Evolutionary conservation across 2,888 invertebrate genomes (phyloP).

Genomic region (Ctena decussata): DNA sequence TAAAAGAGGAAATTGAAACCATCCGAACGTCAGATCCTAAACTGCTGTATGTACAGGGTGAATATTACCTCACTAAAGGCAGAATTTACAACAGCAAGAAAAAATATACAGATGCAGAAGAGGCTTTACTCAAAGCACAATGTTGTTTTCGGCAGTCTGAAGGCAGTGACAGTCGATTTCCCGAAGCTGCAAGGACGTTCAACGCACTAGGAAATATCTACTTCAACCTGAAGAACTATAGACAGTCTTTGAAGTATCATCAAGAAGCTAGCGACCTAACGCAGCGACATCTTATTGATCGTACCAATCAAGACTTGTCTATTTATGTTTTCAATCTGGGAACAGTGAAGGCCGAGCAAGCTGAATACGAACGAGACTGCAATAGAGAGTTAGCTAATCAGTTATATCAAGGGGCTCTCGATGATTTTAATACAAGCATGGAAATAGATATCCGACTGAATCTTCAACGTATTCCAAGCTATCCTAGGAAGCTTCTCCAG

Average conservation of each 20-base stretch:
- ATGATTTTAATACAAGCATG: conserved; percentile 12
- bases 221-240: not conserved
- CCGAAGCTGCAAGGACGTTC: not conserved
- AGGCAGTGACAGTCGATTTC: not conserved
- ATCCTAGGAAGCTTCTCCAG: not conserved
- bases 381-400: not conserved
- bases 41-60: not conserved
- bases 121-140: not conserved
- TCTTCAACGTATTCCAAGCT: not conserved
- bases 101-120: not conserved
- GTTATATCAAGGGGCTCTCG: not conserved
- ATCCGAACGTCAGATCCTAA: not conserved
- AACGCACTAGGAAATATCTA: conserved; percentile 17
- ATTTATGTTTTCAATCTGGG: conserved; percentile 23
- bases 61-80: conserved; percentile 13
- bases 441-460: not conserved
- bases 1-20: not conserved
- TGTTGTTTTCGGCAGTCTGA: not conserved
- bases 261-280: conserved; percentile 11
- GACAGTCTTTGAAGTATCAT: not conserved
- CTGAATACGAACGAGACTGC: not conserved
- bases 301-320: not conserved
- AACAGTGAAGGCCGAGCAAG: not conserved
- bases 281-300: not conserved
- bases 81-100: not conserved